Evolutionary conservation across 2,113 vertebrate species (phyloP).

Genomic region (Chrysochloris asiatica): DNA sequence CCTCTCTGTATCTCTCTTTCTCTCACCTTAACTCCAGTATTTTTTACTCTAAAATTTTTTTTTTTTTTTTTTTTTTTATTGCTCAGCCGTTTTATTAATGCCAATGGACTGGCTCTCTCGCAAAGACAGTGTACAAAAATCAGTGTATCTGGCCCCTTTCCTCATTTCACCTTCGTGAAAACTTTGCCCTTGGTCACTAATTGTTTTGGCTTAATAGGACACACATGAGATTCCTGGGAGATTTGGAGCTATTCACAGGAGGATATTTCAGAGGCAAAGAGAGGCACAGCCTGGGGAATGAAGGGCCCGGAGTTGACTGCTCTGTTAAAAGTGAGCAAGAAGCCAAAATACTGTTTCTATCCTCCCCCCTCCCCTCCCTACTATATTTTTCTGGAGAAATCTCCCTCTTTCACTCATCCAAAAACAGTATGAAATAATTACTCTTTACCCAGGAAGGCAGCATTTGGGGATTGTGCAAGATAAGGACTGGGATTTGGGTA

Average conservation of each 20-base stretch:
- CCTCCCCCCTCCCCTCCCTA: background rate
- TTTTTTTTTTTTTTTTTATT: slow-evolving; percentile 7
- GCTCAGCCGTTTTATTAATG: slow-evolving; percentile 56
- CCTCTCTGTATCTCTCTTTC: background rate
- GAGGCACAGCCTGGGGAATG: background rate
- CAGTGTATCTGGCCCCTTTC: slow-evolving; percentile 24
- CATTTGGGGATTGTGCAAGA: no score
- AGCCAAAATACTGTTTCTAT: background rate
- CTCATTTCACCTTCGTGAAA: slow-evolving; percentile 35
- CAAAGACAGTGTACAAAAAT: slow-evolving; percentile 53
- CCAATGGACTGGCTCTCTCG: slow-evolving; percentile 51
- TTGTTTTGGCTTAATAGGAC: slow-evolving; percentile 55
- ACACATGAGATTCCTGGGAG: background rate
- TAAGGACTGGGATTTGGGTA: background rate
- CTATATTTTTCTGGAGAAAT: slow-evolving; percentile 18
- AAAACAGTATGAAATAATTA: background rate
- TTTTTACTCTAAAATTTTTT: slow-evolving; percentile 18
- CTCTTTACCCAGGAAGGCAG: background rate
- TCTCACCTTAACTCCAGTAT: slow-evolving; percentile 55
- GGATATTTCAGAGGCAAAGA: background rate
- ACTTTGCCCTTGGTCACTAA: slow-evolving; percentile 18
- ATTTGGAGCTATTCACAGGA: background rate
- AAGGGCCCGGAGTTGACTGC: background rate
- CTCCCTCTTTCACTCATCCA: background rate
- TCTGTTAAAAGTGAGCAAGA: background rate